These are phyloP conservation scores for Drosophila pandora DNA, from an alignment of 1,140 invertebrate species.

Conservation along the genomic window DNA sequence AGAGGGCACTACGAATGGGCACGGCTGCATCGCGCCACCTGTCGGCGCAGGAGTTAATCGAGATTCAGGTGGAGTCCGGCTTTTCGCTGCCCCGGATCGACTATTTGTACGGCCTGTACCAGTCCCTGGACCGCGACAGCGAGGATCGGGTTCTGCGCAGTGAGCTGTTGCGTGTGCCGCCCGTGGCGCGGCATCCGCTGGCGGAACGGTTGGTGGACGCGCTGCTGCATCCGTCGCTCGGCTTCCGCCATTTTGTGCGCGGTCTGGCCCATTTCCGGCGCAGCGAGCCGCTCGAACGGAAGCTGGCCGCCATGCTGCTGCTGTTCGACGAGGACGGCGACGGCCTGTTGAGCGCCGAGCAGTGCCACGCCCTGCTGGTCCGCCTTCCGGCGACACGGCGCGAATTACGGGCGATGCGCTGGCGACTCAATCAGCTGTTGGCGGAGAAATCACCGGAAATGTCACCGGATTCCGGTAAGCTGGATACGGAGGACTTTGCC, in stretches of 20 bases:
- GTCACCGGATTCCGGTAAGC: neutral
- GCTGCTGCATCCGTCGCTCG: conserved; percentile 37
- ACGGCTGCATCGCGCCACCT: conserved; percentile 30
- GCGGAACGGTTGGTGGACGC: conserved; percentile 33
- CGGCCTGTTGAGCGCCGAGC: conserved; percentile 30
- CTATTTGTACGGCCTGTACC: conserved; percentile 48
- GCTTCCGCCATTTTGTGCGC: conserved; percentile 39
- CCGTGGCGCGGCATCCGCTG: conserved; percentile 44
- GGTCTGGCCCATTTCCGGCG: conserved; percentile 38
- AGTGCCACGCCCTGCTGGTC: conserved; percentile 35
- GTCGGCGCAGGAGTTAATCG: conserved; percentile 22
- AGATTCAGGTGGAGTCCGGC: conserved; percentile 36
- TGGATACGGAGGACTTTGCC: conserved; percentile 38
- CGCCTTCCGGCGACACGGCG: conserved; percentile 31
- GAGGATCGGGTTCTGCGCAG: conserved; percentile 37
- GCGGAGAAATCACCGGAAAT: conserved; percentile 14
- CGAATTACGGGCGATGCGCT: conserved; percentile 39
- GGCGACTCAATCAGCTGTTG: conserved; percentile 36
- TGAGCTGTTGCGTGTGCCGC: conserved; percentile 36
- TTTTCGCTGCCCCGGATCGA: conserved; percentile 45
- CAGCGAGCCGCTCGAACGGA: conserved; percentile 23
- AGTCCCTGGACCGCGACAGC: conserved; percentile 31
- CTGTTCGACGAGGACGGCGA: conserved; percentile 51
- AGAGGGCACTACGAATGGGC: conserved; percentile 24
- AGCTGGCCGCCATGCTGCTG: conserved; percentile 20